Conservation (phyloP, 1,140 invertebrate genomes). For the Matsumurasca onukii region DNA sequence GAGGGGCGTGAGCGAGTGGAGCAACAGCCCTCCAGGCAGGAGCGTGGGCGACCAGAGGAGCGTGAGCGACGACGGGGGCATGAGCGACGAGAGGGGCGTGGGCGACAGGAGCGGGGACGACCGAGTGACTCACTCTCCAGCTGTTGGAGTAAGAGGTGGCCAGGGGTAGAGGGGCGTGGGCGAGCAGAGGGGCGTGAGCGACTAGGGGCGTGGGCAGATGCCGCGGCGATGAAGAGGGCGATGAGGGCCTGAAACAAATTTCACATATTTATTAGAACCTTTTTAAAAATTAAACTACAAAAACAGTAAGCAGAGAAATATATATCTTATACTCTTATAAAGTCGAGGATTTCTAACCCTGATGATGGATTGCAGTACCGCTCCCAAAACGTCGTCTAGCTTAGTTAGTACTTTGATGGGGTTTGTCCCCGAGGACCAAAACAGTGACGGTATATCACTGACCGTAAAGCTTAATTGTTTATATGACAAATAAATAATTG, state of each 20-base stretch:
- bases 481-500: too few species aligned
- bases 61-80: neutral
- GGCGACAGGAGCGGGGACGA: neutral
- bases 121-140: conserved; percentile 36
- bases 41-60: neutral
- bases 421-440: too few species aligned
- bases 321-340: too few species aligned
- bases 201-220: conserved; percentile 36
- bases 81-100: neutral
- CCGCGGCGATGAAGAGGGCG: conserved; percentile 37
- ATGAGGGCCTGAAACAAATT: conserved; percentile 29
- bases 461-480: too few species aligned
- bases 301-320: too few species aligned
- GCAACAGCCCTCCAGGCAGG: conserved; percentile 24
- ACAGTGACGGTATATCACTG: too few species aligned
- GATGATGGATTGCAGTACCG: too few species aligned
- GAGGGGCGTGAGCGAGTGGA: conserved; percentile 41
- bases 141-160: conserved; percentile 33
- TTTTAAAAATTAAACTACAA: too few species aligned
- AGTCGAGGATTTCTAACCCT: too few species aligned
- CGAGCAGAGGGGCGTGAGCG: conserved; percentile 15
- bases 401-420: too few species aligned
- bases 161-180: neutral
- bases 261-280: too few species aligned
- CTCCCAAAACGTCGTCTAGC: too few species aligned